These are phyloP conservation scores for Cheirogaleus major DNA, from an alignment of 2,797 vertebrate species.

Conservation along the genomic window DNA sequence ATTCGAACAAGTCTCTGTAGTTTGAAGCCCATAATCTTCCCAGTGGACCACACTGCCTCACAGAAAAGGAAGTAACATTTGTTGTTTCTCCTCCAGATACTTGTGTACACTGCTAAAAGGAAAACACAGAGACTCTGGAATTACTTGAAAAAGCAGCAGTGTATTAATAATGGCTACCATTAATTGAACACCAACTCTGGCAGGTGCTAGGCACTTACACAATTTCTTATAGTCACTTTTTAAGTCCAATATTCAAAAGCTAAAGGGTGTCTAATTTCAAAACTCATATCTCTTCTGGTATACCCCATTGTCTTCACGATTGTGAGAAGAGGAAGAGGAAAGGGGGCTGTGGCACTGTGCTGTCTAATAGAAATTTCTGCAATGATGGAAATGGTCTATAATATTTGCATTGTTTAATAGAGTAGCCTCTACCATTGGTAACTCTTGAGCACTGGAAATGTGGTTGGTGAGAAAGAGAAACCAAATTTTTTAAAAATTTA, in stretches of 20 bases:
- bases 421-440: background rate
- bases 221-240: background rate
- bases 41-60: background rate
- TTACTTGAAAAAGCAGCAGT: background rate
- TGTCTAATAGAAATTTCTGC: background rate
- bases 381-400: background rate
- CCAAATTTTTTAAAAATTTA: background rate
- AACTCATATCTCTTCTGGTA: background rate
- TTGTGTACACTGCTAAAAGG: background rate
- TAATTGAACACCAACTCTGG: background rate
- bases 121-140: background rate
- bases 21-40: background rate
- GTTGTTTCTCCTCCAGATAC: background rate
- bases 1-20: background rate
- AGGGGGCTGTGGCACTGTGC: background rate
- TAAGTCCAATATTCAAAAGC: background rate
- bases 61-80: background rate
- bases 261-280: background rate
- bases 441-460: background rate
- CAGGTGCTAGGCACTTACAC: background rate
- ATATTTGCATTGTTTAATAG: background rate
- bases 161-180: background rate
- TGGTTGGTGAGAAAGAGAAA: background rate
- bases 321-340: background rate
- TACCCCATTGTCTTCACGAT: background rate